These are phyloP conservation scores for Grammomys dolichurus DNA, from an alignment of 2,113 vertebrate genomes.

Conservation along the genomic window DNA sequence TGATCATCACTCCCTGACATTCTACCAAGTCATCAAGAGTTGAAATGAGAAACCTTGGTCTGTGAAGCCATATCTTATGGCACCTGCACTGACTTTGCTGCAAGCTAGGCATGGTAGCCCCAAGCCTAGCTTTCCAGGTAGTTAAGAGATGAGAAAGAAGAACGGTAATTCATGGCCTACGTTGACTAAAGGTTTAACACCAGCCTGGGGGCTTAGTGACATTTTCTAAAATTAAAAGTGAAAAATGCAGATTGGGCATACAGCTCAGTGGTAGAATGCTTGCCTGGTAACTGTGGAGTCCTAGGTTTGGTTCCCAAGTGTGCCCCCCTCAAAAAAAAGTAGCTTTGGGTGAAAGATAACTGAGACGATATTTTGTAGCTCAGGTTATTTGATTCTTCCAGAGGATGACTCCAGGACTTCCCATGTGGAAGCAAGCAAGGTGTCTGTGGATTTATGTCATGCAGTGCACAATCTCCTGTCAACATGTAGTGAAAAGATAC, in stretches of 20 bases:
- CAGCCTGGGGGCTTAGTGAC: neutral
- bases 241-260: neutral
- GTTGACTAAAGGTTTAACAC: neutral
- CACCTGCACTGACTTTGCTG: neutral
- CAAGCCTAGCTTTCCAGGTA: neutral
- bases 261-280: neutral
- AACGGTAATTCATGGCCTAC: neutral
- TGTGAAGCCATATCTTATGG: conserved; percentile 8
- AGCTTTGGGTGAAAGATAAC: conserved; percentile 43
- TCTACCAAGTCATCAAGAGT: neutral
- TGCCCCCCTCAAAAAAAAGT: neutral
- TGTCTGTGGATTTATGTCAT: neutral
- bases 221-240: neutral
- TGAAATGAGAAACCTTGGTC: neutral
- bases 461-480: neutral
- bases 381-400: neutral
- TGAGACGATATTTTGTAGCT: conserved; percentile 26
- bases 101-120: neutral
- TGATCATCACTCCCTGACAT: neutral
- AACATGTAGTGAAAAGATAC: conserved; percentile 14
- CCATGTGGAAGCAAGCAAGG: neutral
- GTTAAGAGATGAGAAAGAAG: neutral
- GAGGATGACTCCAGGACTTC: neutral
- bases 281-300: neutral
- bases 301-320: neutral